Base-by-base conservation (phyloP, 2,113 vertebrate species). In the Agelaius tricolor region DNA sequence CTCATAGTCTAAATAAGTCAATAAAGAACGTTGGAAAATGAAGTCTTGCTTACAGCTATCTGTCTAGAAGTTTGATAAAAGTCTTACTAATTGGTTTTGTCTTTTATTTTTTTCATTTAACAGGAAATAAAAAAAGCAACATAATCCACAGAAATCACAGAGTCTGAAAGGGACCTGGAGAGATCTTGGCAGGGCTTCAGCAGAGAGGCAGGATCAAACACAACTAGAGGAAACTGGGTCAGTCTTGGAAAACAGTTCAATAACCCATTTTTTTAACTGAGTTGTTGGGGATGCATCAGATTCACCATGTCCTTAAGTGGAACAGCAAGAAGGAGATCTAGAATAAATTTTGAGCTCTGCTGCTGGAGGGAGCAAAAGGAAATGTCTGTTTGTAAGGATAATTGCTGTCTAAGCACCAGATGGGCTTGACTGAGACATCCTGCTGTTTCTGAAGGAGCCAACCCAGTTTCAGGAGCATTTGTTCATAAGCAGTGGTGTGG, bases 51-150 rank as follows among this genome's bases (percentile, higher is more conserved):
- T 83, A 41, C 10, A 87, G 49, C 37, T 67, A 4, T 86, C 47
- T 65, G 16, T 33, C 46, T 73, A 24, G 55, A 74, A 67, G 17
- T 37, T 81, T 75, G 44, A 72, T 61, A 44, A 91, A 55, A 76
- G 30, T 59, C 76, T 78, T 72, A 24, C 73, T 59, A 47, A 44
- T 68, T 43, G 7, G 4, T 55, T 91, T 78, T 78, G 22, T 28
- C 4, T 37, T 47, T 23, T 11, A 37, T 22, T 52, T 62, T 57
- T 35, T 44, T 63, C 4, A 18, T 54, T 54, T 74, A 84, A 23
- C 15, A 57, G 62, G 41, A 77, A 90, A 80, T 80, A 83, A 82
- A 91, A 87, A 52, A 61, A 81, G 37, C 41, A 68, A 63, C 39
- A 71, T 35, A 44, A 67, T 67, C 39, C 59, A 59, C 27, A 68